Base-by-base conservation (phyloP, 2,888 invertebrate species). In the Acronicta leporina region DNA sequence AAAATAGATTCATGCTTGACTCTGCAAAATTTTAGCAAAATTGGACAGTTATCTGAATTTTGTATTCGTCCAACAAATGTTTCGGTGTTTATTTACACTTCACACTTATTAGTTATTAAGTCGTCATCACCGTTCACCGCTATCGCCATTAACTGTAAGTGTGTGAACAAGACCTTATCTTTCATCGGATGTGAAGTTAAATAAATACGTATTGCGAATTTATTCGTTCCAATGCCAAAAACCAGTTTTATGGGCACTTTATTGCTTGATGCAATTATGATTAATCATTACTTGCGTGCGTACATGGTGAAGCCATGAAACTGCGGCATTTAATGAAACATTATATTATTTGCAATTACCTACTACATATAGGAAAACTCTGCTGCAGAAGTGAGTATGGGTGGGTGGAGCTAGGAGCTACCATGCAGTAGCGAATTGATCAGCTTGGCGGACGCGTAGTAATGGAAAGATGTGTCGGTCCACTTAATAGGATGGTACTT, bases 251-350 rank as follows among this genome's bases (percentile, higher is more conserved):
- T 58, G 69, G 62, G 66, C 65, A 68, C 60, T 62, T 73, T 62
- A 70, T 72, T 69, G 63, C 56, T 59, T 46, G 52, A 55, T 77
- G 38, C 6, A 38, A 38, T 38, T 13, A 38, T 38, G 80, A 82
- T 83, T 73, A 76, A 83, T 84, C 69, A 76, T 74, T 73, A 55
- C 60, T 59, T 68, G 58, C 38, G n/a, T 38, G 20, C 8, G 13
- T 25, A 25, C 7, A 25, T 1, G 5, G 0, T 13, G 25, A 43
- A n/a, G 7, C 38, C 38, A n/a, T n/a, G 38, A n/a, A 38, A n/a
- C n/a, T 7, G 38, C 38, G 38, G 38, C 38, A 38, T n/a, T 38
- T 38, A 1, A 5, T 35, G 11, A 35, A n/a, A n/a, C 1, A n/a
- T 35, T 35, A 35, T 6, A 38, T 38, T 38, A n/a, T n/a, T 38